Conservation (phyloP, 2,888 invertebrate genomes). For the Melikaiella ostensackeni region DNA sequence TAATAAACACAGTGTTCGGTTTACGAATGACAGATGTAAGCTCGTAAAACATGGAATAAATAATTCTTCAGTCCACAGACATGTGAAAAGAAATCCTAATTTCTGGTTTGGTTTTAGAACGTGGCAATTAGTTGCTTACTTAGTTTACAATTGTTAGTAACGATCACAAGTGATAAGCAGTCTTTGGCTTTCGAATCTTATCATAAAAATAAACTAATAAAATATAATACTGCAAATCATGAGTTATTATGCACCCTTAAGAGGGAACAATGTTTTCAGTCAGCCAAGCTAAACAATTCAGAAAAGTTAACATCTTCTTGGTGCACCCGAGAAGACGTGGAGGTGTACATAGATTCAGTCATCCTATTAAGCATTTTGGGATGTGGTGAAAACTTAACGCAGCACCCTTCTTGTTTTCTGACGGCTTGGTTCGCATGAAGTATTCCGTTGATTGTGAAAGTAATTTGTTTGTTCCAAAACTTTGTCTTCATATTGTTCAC, state of each 20-base stretch:
- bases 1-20: too few relatives aligned
- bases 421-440: slow-evolving; percentile 9
- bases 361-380: background rate
- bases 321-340: background rate
- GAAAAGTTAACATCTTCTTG: background rate
- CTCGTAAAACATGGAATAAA: slow-evolving; percentile 1
- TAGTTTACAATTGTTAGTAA: background rate
- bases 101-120: background rate
- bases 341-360: slow-evolving; percentile 4
- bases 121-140: background rate
- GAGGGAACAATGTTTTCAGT: background rate
- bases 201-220: background rate
- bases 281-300: background rate
- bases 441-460: slow-evolving; percentile 40
- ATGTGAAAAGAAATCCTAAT: background rate
- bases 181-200: background rate
- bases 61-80: background rate
- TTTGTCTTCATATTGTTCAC: slow-evolving; percentile 48
- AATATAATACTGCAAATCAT: background rate
- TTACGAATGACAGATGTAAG: background rate
- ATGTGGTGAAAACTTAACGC: background rate
- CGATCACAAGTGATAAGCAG: background rate
- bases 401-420: background rate
- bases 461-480: slow-evolving; percentile 43
- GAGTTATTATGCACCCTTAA: too few relatives aligned